Evolutionary conservation across 2,888 invertebrate species (phyloP), one percentile per base, ranked within the genome.

Genomic region (Frankliniella intonsa): DNA sequence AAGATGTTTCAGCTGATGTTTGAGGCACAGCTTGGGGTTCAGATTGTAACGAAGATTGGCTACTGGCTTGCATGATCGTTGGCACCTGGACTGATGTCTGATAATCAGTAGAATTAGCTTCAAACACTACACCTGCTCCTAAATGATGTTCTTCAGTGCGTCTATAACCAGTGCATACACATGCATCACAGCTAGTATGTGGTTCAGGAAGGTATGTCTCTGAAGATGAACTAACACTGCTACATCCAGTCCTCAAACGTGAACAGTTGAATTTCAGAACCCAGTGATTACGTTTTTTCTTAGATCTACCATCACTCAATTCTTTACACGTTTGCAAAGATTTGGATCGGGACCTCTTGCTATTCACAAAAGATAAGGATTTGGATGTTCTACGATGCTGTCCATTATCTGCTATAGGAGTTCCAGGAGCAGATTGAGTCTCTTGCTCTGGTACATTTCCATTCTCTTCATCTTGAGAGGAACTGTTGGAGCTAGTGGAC

Each of bases 61-160:
- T n/a, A 62, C n/a, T 17, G 17, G 62, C 62, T n/a, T 62, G 62
- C 11, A 19, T 17, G n/a, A n/a, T 19, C 7, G 69, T 69, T 69
- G 69, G 25, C 25, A 22, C 11, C 69, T 69, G 69, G 22, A 22
- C 11, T 22, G 7, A 5, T n/a, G n/a, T 69, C 25, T n/a, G 69
- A 22, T 69, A 7, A 9, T 69, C 87, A 80, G 87, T 86, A 14
- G 87, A 87, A 82, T 85, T 84, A 82, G 86, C 87, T 83, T 88
- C 88, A 83, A 88, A 88, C 81, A 88, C 87, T 27, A 88, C 86
- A 27, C 88, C 88, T 82, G 88, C 88, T 50, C 88, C 88, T 84
- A 88, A 86, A 65, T 88, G 88, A 84, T 89, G 88, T 81, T 90
- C 90, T 82, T 89, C 89, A 2, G 90, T 90, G 84, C 87, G 85